phyloP scores from a whole-genome alignment of 2,797 vertebrate species.

The Urophycis tenuis region DNA sequence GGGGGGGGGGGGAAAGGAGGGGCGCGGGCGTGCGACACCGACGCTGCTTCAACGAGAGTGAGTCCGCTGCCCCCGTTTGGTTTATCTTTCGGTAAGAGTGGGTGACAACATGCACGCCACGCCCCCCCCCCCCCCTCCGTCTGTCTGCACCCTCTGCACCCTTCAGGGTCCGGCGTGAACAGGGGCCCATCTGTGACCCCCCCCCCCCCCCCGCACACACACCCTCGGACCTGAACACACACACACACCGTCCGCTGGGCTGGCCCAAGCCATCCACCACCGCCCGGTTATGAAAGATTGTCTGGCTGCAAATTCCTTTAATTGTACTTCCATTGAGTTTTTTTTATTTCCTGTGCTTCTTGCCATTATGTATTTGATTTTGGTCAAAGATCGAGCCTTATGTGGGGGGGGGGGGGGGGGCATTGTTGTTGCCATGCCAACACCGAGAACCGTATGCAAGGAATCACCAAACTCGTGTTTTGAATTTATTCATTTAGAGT shows the following conservation, averaged over 20 bases:
- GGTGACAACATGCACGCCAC: background rate
- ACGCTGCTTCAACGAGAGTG: too few relatives aligned
- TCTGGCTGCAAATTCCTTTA: background rate
- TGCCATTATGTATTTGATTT: background rate
- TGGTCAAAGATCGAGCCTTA: background rate
- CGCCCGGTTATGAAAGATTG: background rate
- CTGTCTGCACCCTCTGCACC: too few relatives aligned
- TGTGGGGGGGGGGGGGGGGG: conserved; percentile 6
- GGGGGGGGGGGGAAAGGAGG: too few relatives aligned
- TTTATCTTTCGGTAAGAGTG: background rate
- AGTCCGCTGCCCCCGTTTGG: background rate
- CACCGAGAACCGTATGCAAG: conserved; percentile 38
- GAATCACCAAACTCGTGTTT: conserved; percentile 5
- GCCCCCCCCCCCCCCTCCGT: too few relatives aligned
- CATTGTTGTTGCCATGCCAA: conserved; percentile 26
- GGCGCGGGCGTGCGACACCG: too few relatives aligned
- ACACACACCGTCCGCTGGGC: background rate
- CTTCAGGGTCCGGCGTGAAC: too few relatives aligned
- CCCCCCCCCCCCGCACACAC: too few relatives aligned
- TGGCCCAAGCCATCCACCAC: background rate
- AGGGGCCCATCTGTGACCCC: too few relatives aligned
- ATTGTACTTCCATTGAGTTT: background rate
- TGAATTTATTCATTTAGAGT: background rate
- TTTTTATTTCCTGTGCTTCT: background rate
- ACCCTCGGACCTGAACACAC: background rate